These are phyloP conservation scores for Cyrtonyx montezumae DNA, from an alignment of 2,113 vertebrate genomes.

Conservation along the genomic window DNA sequence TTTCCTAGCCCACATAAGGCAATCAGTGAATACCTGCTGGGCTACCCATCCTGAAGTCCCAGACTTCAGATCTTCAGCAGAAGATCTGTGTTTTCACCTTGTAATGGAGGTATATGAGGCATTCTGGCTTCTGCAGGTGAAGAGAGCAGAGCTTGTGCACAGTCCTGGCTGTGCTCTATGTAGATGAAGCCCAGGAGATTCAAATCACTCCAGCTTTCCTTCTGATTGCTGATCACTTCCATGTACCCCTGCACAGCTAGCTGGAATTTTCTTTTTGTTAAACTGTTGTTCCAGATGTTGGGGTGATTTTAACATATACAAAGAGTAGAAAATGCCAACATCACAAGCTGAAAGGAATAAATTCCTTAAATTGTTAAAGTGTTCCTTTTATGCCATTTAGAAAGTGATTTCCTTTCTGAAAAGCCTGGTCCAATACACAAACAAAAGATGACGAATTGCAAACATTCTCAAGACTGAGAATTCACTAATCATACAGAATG, in stretches of 20 bases:
- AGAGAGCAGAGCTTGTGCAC: background rate
- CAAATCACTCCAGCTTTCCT: rapidly evolving
- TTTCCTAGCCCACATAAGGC: background rate
- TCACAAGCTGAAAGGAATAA: background rate
- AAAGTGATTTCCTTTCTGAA: background rate
- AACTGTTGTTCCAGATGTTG: background rate
- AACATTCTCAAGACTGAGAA: background rate
- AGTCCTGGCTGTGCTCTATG: background rate
- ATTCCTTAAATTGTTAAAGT: background rate
- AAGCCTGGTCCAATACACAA: background rate
- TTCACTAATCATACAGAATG: background rate
- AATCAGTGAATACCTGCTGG: background rate
- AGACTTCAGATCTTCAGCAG: background rate
- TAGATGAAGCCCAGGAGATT: background rate
- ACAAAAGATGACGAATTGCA: background rate
- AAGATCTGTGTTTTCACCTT: background rate
- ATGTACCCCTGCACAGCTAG: rapidly evolving
- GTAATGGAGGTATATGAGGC: background rate
- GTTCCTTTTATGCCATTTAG: background rate
- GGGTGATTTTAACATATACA: background rate
- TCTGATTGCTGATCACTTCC: background rate
- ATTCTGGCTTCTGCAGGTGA: background rate
- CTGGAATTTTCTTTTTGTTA: background rate
- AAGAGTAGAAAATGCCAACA: background rate
- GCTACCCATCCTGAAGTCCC: background rate